phyloP scores from a whole-genome alignment of 1,140 invertebrate genomes.

The Zaprionus nigranus region DNA sequence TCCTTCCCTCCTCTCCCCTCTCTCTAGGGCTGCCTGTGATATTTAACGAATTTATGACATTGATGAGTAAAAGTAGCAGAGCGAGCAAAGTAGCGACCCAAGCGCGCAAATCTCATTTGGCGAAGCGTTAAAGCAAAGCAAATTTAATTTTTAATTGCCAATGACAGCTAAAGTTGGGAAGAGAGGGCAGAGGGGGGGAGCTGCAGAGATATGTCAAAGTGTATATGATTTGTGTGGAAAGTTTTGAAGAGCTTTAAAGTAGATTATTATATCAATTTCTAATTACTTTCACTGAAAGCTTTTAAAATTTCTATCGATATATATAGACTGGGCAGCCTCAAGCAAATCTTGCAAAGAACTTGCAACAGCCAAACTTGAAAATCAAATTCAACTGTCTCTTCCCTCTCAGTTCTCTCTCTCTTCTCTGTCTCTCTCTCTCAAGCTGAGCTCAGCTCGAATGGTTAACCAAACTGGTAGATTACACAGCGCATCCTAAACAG shows the following conservation, averaged over 20 bases:
- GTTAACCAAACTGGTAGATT: constrained; percentile 29
- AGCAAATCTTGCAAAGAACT: neutral
- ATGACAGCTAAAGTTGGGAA: constrained; percentile 41
- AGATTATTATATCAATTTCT: constrained; percentile 1
- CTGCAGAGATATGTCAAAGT: neutral
- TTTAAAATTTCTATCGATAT: neutral
- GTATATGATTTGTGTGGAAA: neutral
- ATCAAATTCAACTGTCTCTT: neutral
- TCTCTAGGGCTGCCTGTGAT: constrained; percentile 42
- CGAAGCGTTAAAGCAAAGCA: constrained; percentile 62
- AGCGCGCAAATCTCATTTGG: constrained; percentile 65
- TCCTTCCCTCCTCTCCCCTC: neutral
- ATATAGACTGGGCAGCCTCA: neutral
- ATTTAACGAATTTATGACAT: constrained; percentile 79
- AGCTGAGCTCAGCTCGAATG: neutral
- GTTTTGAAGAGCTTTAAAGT: neutral
- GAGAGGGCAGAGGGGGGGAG: no score
- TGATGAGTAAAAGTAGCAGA: constrained; percentile 3
- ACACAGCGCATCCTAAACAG: constrained; percentile 8
- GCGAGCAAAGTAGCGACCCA: neutral
- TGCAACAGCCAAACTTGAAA: neutral
- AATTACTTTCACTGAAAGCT: neutral
- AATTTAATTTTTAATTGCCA: constrained; percentile 79
- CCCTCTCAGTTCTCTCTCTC: neutral
- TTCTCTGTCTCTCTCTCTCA: neutral